Evolutionary conservation across 2,113 vertebrate genomes (phyloP), one percentile per base, ranked within the genome.

Genomic region (Ancistrus triradiatus): DNA sequence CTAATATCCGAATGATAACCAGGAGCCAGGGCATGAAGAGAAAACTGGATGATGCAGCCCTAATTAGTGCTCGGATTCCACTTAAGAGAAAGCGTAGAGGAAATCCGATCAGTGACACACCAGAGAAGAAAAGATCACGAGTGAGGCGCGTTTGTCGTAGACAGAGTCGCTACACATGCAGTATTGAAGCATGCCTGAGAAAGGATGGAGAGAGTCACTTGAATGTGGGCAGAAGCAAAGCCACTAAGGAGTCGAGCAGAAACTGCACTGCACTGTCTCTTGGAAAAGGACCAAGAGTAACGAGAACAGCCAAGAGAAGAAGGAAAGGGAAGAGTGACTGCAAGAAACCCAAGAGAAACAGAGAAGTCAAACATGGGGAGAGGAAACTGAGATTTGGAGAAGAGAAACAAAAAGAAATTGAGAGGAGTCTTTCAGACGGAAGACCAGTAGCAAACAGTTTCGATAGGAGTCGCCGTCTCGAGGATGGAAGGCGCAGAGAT

Each of bases 21-120:
- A 56, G 74, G 10, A 72, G 66, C 46, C 69, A 72, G 24, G 60
- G 42, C 22, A 33, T 18, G 11, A 74, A 69, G 50, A 57, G 55
- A 33, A 61, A 66, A 31, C 35, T 60, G n/a, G n/a, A n/a, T 13
- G 53, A 48, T 42, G 1, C 18, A 1, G 4, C 14, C 2, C 24
- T 33, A 24, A 33, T 1, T 2, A 18, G 11, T 21, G 21, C 13
- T 2, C 33, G 40, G 21, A 18, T 28, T 24, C 25, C 14, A 0
- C 10, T 8, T 7, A 28, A 24, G 38, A 55, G 6, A 33, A 67
- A 33, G 40, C 7, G 40, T 24, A 49, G 28, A 21, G 19, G 21
- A 46, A 22, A 35, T 31, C 18, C 1, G 19, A 46, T 31, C 24
- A 7, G 21, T 17, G 10, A 13, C 4, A 43, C 17, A 2, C 7